These are phyloP conservation scores for Trichomalopsis sarcophagae DNA, from an alignment of 1,140 invertebrate species.

Conservation along the genomic window DNA sequence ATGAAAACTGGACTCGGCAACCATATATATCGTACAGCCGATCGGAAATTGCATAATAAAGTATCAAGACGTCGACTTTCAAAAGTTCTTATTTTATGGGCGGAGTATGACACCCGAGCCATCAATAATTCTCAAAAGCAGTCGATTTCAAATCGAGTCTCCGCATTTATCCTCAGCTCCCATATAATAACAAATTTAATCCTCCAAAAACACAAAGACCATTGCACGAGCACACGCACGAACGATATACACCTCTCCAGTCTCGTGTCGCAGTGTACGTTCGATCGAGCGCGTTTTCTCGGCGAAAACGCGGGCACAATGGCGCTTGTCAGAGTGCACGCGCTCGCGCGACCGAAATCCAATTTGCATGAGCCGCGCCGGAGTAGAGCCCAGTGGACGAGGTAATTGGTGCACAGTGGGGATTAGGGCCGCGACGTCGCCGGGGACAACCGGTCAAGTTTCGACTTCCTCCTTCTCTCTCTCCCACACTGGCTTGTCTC, in stretches of 20 bases:
- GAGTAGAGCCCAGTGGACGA: slow-evolving; percentile 56
- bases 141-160: too few species aligned
- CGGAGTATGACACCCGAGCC: too few species aligned
- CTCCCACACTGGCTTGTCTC: neutral
- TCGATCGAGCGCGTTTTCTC: neutral
- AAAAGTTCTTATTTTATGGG: too few species aligned
- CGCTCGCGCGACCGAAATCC: slow-evolving; percentile 60
- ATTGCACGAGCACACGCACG: too few species aligned
- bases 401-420: slow-evolving; percentile 66
- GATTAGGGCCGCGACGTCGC: slow-evolving; percentile 54
- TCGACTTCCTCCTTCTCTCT: slow-evolving; percentile 12
- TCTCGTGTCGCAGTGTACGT: neutral
- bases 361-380: slow-evolving; percentile 65
- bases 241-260: neutral
- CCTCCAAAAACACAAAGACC: too few species aligned
- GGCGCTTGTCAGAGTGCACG: neutral
- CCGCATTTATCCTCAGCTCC: too few species aligned
- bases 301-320: slow-evolving; percentile 1
- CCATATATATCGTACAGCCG: too few species aligned
- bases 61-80: too few species aligned
- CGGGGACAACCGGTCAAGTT: slow-evolving; percentile 11
- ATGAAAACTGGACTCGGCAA: too few species aligned
- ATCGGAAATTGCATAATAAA: too few species aligned
- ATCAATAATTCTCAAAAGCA: too few species aligned
- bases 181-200: too few species aligned